Conservation (phyloP, 1,140 invertebrate genomes). For the Drosophila ohnishii region DNA sequence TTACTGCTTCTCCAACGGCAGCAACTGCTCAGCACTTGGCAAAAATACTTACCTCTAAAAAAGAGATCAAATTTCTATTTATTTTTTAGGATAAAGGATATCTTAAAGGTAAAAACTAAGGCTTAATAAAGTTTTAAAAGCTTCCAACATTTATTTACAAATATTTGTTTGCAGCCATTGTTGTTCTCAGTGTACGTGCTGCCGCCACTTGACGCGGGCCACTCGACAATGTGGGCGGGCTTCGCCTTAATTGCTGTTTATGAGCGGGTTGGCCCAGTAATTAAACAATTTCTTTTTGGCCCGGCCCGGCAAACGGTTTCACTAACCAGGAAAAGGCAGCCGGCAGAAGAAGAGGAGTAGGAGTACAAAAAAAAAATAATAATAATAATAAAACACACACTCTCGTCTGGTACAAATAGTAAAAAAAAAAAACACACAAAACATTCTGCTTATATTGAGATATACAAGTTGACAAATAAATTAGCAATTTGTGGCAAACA, state of each 20-base stretch:
- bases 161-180: background rate
- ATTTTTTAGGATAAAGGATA: too few relatives aligned
- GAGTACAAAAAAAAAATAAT: background rate
- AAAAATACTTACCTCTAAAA: background rate
- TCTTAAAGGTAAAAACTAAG: background rate
- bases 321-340: constrained; percentile 7
- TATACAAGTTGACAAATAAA: constrained; percentile 47
- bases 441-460: constrained; percentile 39
- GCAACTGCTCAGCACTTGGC: constrained; percentile 15
- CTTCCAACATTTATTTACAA: background rate
- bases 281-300: constrained; percentile 65
- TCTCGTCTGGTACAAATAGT: constrained; percentile 2
- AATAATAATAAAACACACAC: constrained; percentile 6
- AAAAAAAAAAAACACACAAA: constrained; percentile 33
- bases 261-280: constrained; percentile 73
- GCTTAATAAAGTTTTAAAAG: background rate
- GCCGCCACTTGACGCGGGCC: constrained; percentile 38
- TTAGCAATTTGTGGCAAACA: constrained; percentile 36
- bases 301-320: constrained; percentile 7
- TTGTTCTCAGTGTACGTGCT: constrained; percentile 6
- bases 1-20: constrained; percentile 6
- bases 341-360: too few relatives aligned
- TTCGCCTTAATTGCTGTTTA: constrained; percentile 74
- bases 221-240: constrained; percentile 29
- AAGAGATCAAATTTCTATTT: too few relatives aligned